phyloP scores from a whole-genome alignment of 2,888 invertebrate species.

The Ochlodes sylvanus region DNA sequence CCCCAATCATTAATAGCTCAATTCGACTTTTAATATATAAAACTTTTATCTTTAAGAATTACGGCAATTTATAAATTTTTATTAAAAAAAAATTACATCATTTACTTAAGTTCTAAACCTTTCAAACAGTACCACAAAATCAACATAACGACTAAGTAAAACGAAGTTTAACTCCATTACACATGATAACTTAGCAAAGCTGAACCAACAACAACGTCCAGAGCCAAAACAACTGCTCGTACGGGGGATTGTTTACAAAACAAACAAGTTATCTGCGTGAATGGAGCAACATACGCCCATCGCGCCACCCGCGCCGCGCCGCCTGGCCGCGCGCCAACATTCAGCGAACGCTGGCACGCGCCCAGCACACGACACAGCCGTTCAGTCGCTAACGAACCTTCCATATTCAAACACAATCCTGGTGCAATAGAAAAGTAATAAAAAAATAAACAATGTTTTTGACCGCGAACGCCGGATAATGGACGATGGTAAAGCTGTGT shows the following conservation, averaged over 20 bases:
- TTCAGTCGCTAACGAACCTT: conserved; percentile 62
- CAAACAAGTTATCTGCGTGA: conserved; percentile 64
- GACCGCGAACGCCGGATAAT: conserved; percentile 70
- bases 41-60: too few relatives aligned
- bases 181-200: conserved; percentile 4
- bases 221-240: conserved; percentile 42
- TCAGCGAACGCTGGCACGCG: conserved; percentile 56
- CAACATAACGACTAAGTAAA: neutral
- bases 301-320: too few relatives aligned
- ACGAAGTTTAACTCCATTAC: too few relatives aligned
- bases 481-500: conserved; percentile 63
- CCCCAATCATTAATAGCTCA: too few relatives aligned
- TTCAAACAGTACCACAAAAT: neutral
- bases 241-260: conserved; percentile 75
- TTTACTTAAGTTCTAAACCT: neutral
- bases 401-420: conserved; percentile 49
- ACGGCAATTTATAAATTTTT: too few relatives aligned
- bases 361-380: conserved; percentile 67
- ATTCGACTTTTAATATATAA: too few relatives aligned
- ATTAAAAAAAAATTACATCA: too few relatives aligned
- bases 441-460: conserved; percentile 62
- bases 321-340: conserved; percentile 62
- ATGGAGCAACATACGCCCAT: conserved; percentile 44
- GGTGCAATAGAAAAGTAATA: conserved; percentile 50
- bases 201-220: neutral